Conservation (phyloP, 2,888 invertebrate species). For the Endotricha flammealis region DNA sequence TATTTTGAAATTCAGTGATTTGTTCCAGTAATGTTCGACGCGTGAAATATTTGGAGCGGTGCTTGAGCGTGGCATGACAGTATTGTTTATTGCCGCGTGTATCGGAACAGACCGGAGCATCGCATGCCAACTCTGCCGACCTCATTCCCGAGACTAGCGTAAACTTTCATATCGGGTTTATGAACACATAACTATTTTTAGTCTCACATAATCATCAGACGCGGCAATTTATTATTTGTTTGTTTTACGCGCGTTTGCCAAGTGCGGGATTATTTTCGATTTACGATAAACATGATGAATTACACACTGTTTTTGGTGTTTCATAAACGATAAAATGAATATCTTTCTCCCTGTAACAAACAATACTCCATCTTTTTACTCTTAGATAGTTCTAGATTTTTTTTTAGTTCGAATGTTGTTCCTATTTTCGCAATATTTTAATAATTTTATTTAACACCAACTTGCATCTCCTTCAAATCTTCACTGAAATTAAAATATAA, state of each 20-base stretch:
- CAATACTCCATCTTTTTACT: too few relatives aligned
- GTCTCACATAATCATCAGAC: slow-evolving; percentile 51
- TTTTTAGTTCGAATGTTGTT: too few relatives aligned
- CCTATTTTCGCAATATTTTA: too few relatives aligned
- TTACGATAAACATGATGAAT: slow-evolving; percentile 47
- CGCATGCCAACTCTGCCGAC: slow-evolving; percentile 71
- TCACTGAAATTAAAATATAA: too few relatives aligned
- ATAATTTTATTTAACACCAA: too few relatives aligned
- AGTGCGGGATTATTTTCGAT: slow-evolving; percentile 56
- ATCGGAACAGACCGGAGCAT: slow-evolving; percentile 50
- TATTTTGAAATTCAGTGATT: slow-evolving; percentile 3
- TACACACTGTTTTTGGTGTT: slow-evolving; percentile 30
- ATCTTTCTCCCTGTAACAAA: too few relatives aligned
- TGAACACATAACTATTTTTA: slow-evolving; percentile 72
- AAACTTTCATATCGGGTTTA: slow-evolving; percentile 70
- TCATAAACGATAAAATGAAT: too few relatives aligned
- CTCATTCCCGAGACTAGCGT: slow-evolving; percentile 68
- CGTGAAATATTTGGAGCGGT: slow-evolving; percentile 14
- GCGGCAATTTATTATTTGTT: slow-evolving; percentile 64
- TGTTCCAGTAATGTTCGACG: slow-evolving; percentile 18
- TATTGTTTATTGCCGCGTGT: slow-evolving; percentile 53
- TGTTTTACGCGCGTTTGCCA: slow-evolving; percentile 64
- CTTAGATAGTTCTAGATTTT: too few relatives aligned
- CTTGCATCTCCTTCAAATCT: too few relatives aligned
- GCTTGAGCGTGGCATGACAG: slow-evolving; percentile 37